phyloP scores from a whole-genome alignment of 2,797 vertebrate genomes.

The Corythornis leucogaster region DNA sequence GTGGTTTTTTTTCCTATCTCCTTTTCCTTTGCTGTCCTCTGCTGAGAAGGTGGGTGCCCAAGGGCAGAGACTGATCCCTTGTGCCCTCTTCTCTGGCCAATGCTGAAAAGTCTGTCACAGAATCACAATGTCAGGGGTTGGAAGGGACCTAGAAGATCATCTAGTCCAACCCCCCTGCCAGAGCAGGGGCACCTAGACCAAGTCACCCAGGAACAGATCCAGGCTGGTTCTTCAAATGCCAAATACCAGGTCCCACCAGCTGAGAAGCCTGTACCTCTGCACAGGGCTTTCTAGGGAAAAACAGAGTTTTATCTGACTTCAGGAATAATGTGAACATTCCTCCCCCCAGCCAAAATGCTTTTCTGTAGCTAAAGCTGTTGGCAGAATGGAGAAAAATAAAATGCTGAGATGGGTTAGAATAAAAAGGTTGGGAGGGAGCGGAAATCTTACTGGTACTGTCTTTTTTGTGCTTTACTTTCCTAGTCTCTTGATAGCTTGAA shows the following conservation, averaged over 20 bases:
- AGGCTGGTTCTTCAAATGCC: background rate
- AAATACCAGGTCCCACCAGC: background rate
- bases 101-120: background rate
- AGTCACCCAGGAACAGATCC: too few species aligned
- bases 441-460: background rate
- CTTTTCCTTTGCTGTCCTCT: background rate
- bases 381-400: background rate
- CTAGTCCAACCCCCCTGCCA: too few species aligned
- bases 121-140: too few species aligned
- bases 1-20: background rate
- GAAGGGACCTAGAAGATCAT: too few species aligned
- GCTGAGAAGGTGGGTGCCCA: background rate
- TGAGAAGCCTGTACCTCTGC: background rate
- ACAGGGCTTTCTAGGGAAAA: background rate
- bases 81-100: background rate
- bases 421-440: background rate
- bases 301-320: too few species aligned
- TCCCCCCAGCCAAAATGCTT: background rate
- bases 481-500: background rate
- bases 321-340: accelerated
- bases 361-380: background rate
- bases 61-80: background rate
- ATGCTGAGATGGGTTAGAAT: background rate
- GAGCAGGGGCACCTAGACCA: too few species aligned
- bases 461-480: background rate